Conservation (phyloP, 2,888 invertebrate genomes). For the Clivina fossor region DNA sequence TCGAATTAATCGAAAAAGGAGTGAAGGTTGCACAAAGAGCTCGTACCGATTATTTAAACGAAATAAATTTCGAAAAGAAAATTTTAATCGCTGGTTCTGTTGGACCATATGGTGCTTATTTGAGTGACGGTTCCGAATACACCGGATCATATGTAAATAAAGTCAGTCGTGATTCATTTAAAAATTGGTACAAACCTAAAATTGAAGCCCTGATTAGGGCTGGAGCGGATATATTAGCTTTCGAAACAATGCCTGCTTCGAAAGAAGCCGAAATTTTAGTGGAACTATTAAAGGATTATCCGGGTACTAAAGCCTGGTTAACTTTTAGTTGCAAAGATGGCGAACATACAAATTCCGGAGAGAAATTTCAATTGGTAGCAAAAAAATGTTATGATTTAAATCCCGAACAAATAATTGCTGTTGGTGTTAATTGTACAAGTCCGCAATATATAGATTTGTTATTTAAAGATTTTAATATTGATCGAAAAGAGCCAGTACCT, state of each 20-base stretch:
- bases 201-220: slow-evolving; percentile 72
- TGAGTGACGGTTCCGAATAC: slow-evolving; percentile 88
- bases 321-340: slow-evolving; percentile 79
- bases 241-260: slow-evolving; percentile 86
- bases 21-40: slow-evolving; percentile 73
- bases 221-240: slow-evolving; percentile 78
- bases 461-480: slow-evolving; percentile 56
- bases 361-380: slow-evolving; percentile 70
- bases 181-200: slow-evolving; percentile 78
- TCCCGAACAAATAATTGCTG: slow-evolving; percentile 71
- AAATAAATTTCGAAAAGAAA: slow-evolving; percentile 52
- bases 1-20: slow-evolving; percentile 68
- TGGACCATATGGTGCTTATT: slow-evolving; percentile 85
- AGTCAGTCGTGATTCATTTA: slow-evolving; percentile 61
- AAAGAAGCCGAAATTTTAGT: slow-evolving; percentile 78
- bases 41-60: slow-evolving; percentile 60
- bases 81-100: slow-evolving; percentile 77
- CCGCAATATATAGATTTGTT: slow-evolving; percentile 63
- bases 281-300: slow-evolving; percentile 73
- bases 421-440: slow-evolving; percentile 83
- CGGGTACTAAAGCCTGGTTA: slow-evolving; percentile 78
- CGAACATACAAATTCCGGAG: slow-evolving; percentile 69
- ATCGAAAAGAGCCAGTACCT: slow-evolving; percentile 58
- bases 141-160: slow-evolving; percentile 72
- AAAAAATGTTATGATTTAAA: slow-evolving; percentile 58